These are phyloP conservation scores for Fringilla coelebs DNA, from an alignment of 2,797 vertebrate genomes.

Conservation along the genomic window DNA sequence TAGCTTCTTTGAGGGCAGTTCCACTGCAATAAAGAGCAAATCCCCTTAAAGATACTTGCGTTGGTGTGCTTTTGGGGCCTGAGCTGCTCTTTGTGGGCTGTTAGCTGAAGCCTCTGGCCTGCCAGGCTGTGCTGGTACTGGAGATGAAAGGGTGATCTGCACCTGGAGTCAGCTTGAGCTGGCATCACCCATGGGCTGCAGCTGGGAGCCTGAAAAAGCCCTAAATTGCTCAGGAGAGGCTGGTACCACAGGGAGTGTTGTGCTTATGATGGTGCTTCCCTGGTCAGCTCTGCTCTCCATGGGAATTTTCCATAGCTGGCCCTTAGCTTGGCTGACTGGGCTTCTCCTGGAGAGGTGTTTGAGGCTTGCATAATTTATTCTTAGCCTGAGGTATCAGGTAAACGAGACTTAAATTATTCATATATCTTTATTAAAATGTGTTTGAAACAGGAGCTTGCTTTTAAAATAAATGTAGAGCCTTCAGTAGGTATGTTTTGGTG, in stretches of 20 bases:
- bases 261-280: neutral
- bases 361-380: neutral
- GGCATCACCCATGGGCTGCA: neutral
- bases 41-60: neutral
- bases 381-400: neutral
- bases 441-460: neutral
- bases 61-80: neutral
- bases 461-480: neutral
- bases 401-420: constrained; percentile 21
- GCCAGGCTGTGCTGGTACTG: neutral
- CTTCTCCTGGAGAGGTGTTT: neutral
- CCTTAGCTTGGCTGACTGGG: neutral
- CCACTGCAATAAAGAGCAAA: neutral
- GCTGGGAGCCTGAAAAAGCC: neutral
- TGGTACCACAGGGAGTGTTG: neutral
- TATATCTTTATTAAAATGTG: neutral
- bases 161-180: neutral
- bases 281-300: neutral
- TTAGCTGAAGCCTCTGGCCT: neutral
- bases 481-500: neutral
- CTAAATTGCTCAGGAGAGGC: neutral
- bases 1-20: neutral
- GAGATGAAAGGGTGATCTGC: neutral
- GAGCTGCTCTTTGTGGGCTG: neutral
- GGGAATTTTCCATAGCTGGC: neutral